phyloP scores from a whole-genome alignment of 2,797 vertebrate species.

The Lagodon rhomboides region DNA sequence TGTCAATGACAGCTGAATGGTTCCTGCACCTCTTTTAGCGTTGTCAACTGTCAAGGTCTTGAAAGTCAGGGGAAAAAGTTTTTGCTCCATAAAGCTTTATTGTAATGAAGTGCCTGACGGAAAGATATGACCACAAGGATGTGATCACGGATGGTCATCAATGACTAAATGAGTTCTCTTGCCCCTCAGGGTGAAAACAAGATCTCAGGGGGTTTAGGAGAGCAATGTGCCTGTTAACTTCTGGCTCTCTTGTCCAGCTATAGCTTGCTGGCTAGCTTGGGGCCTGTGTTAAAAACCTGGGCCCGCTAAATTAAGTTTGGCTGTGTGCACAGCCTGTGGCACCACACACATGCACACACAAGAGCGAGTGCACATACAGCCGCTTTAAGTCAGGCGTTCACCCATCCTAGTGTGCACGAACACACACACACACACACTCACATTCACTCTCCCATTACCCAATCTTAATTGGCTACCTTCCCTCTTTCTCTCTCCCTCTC shows the following conservation, averaged over 20 bases:
- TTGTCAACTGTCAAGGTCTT: slow-evolving; percentile 75
- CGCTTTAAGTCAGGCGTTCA: slow-evolving; percentile 69
- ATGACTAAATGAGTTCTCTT: slow-evolving; percentile 82
- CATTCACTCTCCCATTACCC: slow-evolving; percentile 81
- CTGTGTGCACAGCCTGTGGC: slow-evolving; percentile 83
- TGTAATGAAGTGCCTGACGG: slow-evolving; percentile 78
- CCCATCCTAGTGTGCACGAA: slow-evolving; percentile 38
- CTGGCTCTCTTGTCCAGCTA: slow-evolving; percentile 74
- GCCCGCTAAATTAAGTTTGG: slow-evolving; percentile 85
- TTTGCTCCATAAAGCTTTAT: slow-evolving; percentile 79
- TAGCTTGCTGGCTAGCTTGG: slow-evolving; percentile 75
- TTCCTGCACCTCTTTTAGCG: slow-evolving; percentile 37
- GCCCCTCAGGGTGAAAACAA: slow-evolving; percentile 61
- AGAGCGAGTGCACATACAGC: slow-evolving; percentile 58
- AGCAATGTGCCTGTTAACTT: slow-evolving; percentile 79
- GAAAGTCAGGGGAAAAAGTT: slow-evolving; percentile 60
- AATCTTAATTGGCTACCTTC: slow-evolving; percentile 84
- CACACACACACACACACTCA: slow-evolving; percentile 39
- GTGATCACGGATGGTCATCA: slow-evolving; percentile 82
- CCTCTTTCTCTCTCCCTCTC: slow-evolving; percentile 64
- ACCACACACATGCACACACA: slow-evolving; percentile 54
- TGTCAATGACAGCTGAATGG: slow-evolving; percentile 52
- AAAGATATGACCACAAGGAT: slow-evolving; percentile 79
- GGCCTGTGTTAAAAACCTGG: slow-evolving; percentile 81
- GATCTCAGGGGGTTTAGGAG: slow-evolving; percentile 73